Base-by-base conservation (phyloP, 2,797 vertebrate species). In the Melanotaenia nigrans region DNA sequence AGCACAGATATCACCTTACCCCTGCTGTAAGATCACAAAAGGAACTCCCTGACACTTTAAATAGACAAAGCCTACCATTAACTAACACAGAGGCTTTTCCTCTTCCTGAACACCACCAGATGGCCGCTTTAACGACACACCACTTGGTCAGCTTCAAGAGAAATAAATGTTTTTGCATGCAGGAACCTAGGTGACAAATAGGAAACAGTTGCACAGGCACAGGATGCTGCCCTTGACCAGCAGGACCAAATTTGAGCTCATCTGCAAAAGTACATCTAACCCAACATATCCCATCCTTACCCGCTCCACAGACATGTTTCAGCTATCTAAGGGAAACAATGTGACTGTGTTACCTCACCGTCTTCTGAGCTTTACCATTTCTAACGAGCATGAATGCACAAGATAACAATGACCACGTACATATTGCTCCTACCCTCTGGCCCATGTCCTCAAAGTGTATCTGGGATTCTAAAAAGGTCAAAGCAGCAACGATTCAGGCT, bases 91-190 rank as follows among this genome's bases (percentile, higher is more conserved):
- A 90, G 81, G 81, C 71, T 78, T 86, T 92, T 92, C 90, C 92
- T 85, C 86, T 92, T 93, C 92, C 93, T 91, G 84, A 78, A 33
- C 65, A 30, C 49, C 75, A 68, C 38, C 92, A 92, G 90, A 92
- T 92, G 92, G 85, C 68, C 36, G 1, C 5, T 78, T 75, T 79
- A 85, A 89, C 55, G 20, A 65, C 85, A 68, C 33, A 22, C 66
- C 83, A 84, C 77, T 79, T 77, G 85, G 61, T 62, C 62, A 2
- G 61, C 85, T 61, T 83, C 72, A 79, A 79, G 75, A 71, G 30
- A 72, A 68, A 58, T 6, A 36, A 60, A 49, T 77, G 82, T 73
- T 69, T 73, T 40, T 65, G 49, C 35, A 35, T 61, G 61, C 28
- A 24, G 10, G 14, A 24, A 68, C 73, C 58, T 68, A 79, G 78